Percentiles rank a stretch among this genome's conserved stretches.
These are phyloP conservation scores for Ethmia dodecea DNA, from an alignment of 2,888 invertebrate species.

Conservation along the genomic window DNA sequence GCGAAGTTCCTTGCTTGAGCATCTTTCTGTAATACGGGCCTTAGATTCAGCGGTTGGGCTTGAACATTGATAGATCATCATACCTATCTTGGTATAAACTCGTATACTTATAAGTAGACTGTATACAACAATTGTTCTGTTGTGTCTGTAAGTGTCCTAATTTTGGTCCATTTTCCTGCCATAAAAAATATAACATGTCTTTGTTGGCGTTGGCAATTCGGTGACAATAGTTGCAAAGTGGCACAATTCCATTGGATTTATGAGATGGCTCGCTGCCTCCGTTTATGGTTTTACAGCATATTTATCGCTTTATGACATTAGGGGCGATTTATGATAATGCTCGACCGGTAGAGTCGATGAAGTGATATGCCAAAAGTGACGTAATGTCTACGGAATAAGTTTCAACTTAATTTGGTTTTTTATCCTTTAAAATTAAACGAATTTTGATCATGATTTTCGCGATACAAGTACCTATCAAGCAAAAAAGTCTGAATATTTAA, in stretches of 20 bases:
- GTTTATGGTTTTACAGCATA: conserved; percentile 74
- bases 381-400: conserved; percentile 2
- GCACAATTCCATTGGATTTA: conserved; percentile 64
- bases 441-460: too few species aligned
- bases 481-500: too few species aligned
- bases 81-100: too few species aligned
- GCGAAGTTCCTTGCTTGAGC: too few species aligned
- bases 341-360: conserved; percentile 25
- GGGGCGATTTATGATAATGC: conserved; percentile 57
- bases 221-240: conserved; percentile 55
- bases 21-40: too few species aligned
- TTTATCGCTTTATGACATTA: conserved; percentile 69
- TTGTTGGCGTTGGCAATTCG: conserved; percentile 22
- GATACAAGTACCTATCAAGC: too few species aligned
- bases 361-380: conserved; percentile 21
- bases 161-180: conserved; percentile 2
- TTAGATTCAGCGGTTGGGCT: too few species aligned
- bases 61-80: too few species aligned
- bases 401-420: conserved; percentile 1
- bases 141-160: conserved; percentile 4
- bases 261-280: conserved; percentile 54
- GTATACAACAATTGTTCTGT: too few species aligned
- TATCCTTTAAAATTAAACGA: too few species aligned
- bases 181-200: conserved; percentile 19
- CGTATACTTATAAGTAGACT: too few species aligned